These are phyloP conservation scores for Drosophila oshimai DNA, from an alignment of 1,140 invertebrate species.

Conservation along the genomic window DNA sequence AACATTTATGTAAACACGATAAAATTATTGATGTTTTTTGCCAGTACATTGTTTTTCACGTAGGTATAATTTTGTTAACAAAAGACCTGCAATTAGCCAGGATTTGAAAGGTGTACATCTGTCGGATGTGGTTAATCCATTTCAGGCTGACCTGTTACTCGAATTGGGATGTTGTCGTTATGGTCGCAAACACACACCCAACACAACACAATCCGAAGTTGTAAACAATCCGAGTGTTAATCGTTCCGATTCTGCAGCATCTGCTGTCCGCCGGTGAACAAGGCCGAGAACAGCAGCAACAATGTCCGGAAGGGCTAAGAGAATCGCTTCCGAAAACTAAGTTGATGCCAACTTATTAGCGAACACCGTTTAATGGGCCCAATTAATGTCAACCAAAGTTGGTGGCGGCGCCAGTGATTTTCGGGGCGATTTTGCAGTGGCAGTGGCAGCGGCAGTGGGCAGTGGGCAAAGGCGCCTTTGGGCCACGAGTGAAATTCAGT, in stretches of 20 bases:
- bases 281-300: constrained; percentile 46
- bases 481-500: constrained; percentile 51
- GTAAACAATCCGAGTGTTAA: constrained; percentile 64
- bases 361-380: constrained; percentile 66
- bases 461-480: constrained; percentile 12
- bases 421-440: background rate
- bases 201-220: constrained; percentile 15
- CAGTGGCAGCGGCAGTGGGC: background rate
- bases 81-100: background rate
- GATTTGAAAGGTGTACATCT: background rate
- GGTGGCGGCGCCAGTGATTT: constrained; percentile 6
- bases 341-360: constrained; percentile 68
- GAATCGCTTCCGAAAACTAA: constrained; percentile 44
- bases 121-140: background rate
- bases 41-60: no score
- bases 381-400: constrained; percentile 75
- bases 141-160: background rate
- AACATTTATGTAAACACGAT: no score
- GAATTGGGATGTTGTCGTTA: constrained; percentile 42
- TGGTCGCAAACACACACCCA: constrained; percentile 26
- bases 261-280: constrained; percentile 62
- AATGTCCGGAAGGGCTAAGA: constrained; percentile 1
- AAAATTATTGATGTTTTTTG: no score
- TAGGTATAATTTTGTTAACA: background rate
- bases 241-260: constrained; percentile 54